Base-by-base conservation (phyloP, 2,888 invertebrate genomes). In the Magallana nippona region DNA sequence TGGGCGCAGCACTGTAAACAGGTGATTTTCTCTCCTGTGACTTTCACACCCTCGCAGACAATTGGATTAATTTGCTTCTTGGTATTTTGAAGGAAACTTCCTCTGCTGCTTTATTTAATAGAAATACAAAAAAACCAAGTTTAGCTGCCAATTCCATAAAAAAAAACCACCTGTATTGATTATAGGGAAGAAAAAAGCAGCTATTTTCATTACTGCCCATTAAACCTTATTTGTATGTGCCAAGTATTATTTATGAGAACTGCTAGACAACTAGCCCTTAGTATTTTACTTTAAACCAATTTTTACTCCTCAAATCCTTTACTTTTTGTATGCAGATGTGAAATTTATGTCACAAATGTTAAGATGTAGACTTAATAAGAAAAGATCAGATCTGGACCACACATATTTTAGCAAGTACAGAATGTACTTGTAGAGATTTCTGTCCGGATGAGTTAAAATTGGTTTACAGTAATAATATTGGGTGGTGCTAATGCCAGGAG, bases 181-280 rank as follows among this genome's bases (percentile, higher is more conserved):
- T 71, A 71, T 27, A 27, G 22, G 71, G 22, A 32, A 71, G 27
- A 71, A 71, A 17, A 71, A 71, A 71, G 71, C 71, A 71, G 71
- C 71, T 71, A 71, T 32, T 71, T 71, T 71, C 22, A 19, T 22
- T 71, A 71, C 15, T 32, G 71, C 71, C 71, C 71, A 71, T 32
- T 71, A 71, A 71, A 71, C 71, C 71, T 27, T 22, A 71, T 71
- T 71, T 71, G 71, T 71, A 71, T 71, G 71, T 71, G 71, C 71
- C 71, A 71, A 71, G 71, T 71, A 71, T 71, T 71, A 71, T 71
- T 71, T 71, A 71, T 71, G 71, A 71, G 71, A 71, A 13, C 32
- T 15, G 15, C 27, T 71, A 71, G 71, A 71, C 22, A 71, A 22
- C 71, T 71, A 71, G 71, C 27, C 22, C 71, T 27, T 13, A 71